A percentile compares a stretch with the other conserved stretches of the same genome.
These are phyloP conservation scores for Microcebus griseorufus DNA, from an alignment of 2,113 vertebrate genomes.

Conservation along the genomic window DNA sequence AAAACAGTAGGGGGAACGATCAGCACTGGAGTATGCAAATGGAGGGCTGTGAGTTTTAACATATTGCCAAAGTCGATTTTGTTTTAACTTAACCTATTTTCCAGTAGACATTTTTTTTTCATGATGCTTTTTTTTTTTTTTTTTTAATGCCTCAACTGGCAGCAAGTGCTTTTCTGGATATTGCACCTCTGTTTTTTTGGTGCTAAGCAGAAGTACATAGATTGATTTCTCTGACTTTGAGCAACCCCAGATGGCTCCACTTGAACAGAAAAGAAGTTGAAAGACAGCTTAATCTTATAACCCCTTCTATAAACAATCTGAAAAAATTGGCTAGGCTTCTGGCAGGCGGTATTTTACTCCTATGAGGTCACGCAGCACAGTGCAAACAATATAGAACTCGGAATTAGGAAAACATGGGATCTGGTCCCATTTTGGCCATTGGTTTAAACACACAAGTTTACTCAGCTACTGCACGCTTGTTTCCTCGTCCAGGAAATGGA, in stretches of 20 bases:
- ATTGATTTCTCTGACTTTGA: conserved; percentile 19
- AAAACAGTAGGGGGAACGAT: neutral
- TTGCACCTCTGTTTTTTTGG: neutral
- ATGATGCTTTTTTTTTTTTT: no score
- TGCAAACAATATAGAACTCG: neutral
- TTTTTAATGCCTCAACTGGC: neutral
- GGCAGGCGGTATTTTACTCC: neutral
- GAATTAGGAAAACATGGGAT: neutral
- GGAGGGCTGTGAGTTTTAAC: neutral
- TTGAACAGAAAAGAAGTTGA: neutral
- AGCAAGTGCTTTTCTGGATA: neutral
- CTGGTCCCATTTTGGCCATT: fast-evolving
- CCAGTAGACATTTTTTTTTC: neutral
- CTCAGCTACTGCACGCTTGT: neutral
- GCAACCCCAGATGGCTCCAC: neutral
- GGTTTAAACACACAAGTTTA: neutral
- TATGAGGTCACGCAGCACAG: neutral
- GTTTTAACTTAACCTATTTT: neutral
- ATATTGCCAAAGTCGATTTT: no score
- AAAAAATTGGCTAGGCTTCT: neutral
- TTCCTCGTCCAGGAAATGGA: neutral
- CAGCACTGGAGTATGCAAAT: fast-evolving
- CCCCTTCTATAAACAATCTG: conserved; percentile 17
- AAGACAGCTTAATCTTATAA: conserved; percentile 2
- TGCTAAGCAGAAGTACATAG: neutral